Evolutionary conservation across 1,140 invertebrate species (phyloP).

Genomic region (Ditylenchus dipsaci): DNA sequence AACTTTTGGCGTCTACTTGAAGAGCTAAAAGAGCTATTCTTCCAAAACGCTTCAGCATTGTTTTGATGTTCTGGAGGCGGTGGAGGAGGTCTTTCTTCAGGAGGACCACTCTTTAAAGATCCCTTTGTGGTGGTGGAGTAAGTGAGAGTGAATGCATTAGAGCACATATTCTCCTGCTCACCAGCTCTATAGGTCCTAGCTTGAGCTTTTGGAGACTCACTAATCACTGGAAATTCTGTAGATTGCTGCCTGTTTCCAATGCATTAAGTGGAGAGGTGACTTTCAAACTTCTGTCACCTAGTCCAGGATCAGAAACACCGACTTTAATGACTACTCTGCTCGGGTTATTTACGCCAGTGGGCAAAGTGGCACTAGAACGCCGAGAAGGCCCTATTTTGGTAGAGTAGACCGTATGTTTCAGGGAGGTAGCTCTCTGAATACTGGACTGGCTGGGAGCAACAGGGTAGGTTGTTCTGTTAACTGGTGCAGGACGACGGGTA

Average conservation of each 20-base stretch:
- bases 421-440: constrained; percentile 21
- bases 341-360: too few species aligned
- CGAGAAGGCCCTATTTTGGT: too few species aligned
- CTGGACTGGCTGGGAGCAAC: neutral
- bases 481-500: neutral
- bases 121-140: neutral
- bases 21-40: neutral
- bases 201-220: neutral
- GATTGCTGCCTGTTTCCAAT: neutral
- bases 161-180: neutral
- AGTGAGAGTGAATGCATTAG: neutral
- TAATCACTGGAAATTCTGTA: neutral
- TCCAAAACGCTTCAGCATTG: neutral
- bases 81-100: neutral
- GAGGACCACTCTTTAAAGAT: too few species aligned
- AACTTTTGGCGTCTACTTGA: neutral
- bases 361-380: too few species aligned
- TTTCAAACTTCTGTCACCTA: too few species aligned
- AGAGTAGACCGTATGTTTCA: neutral
- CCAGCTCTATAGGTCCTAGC: neutral
- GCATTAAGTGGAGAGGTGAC: too few species aligned
- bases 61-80: too few species aligned
- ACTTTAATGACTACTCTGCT: too few species aligned
- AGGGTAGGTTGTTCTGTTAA: neutral
- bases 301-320: too few species aligned